A percentile compares a stretch with the other conserved stretches of the same genome.
Evolutionary conservation across 2,797 vertebrate species (phyloP).

Genomic region (Halcyon badia): DNA sequence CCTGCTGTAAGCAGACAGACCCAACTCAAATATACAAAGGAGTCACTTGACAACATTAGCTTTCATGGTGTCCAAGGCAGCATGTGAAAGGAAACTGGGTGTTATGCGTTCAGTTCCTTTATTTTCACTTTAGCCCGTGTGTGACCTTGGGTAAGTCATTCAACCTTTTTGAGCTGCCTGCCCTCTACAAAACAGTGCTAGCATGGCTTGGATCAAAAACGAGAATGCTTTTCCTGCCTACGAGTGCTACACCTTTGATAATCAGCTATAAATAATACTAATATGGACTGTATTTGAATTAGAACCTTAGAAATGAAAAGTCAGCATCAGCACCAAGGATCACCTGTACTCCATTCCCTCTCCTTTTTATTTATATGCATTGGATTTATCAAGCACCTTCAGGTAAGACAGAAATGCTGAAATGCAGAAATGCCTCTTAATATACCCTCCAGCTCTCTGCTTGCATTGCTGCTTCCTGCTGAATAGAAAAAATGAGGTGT

Average conservation of each 20-base stretch:
- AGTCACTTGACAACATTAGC: background rate
- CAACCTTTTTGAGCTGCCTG: background rate
- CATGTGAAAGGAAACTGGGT: background rate
- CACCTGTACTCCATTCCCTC: background rate
- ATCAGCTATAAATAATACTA: background rate
- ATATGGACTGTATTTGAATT: background rate
- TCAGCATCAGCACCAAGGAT: background rate
- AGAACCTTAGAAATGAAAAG: background rate
- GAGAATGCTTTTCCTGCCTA: background rate
- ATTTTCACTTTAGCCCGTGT: background rate
- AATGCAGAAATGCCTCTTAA: slow-evolving; percentile 31
- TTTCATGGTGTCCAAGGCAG: background rate
- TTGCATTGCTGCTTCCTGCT: slow-evolving; percentile 14
- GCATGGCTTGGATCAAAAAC: background rate
- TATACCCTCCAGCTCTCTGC: background rate
- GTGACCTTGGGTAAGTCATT: background rate
- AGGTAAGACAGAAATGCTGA: slow-evolving; percentile 53
- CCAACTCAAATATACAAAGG: background rate
- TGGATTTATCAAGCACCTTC: slow-evolving; percentile 22
- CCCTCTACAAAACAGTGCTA: background rate
- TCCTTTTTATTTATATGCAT: slow-evolving; percentile 14
- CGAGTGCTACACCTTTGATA: background rate
- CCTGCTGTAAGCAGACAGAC: background rate
- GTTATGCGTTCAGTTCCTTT: background rate
- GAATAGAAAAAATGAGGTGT: slow-evolving; percentile 8